Evolutionary conservation across 2,113 vertebrate species (phyloP), one percentile per base, ranked within the genome.

Genomic region (Apodemus speciosus): DNA sequence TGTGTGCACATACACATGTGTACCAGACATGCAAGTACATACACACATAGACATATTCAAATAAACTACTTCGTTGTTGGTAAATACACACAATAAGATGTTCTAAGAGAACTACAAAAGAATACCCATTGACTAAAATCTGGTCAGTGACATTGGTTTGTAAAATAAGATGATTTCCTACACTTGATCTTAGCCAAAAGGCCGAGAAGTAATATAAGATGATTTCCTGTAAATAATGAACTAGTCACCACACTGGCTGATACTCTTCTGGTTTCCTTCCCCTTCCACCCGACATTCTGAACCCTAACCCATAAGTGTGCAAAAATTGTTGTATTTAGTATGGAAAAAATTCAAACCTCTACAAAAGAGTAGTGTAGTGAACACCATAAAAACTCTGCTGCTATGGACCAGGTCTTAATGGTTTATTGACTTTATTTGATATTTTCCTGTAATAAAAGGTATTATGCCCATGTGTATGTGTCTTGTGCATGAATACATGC

Each of bases 341-440:
- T 95, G 79, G 89, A 94, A 91, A 91, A 89, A 27, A 62, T 64
- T 88, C 21, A 81, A 80, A 81, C 32, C 60, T 64, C 56, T 15
- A 43, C 62, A 68, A 66, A 86, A 68, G 43, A 62, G 51, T 40
- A 72, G 2, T 53, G 46, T 6, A 69, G 5, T 58, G n/a, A 43
- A 43, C n/a, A 14, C 4, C 2, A 76, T 84, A 84, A 84, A 80
- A 77, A 56, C 25, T 66, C 60, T 81, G 75, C 27, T 38, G 60
- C 32, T 43, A 4, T 85, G 18, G 16, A 81, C 16, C 30, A 91
- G 60, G 71, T 86, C 49, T 95, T 92, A 51, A 76, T 53, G 53
- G 69, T 92, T 80, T 92, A 60, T 79, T 69, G 81, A 72, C 87
- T 83, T 38, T 92, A 89, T 87, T 46, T 92, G 85, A 86, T 46